A percentile compares a stretch with the other conserved stretches of the same genome.
Conservation (phyloP, 2,113 vertebrate species). For the Petrocephalus microphthalmus region DNA sequence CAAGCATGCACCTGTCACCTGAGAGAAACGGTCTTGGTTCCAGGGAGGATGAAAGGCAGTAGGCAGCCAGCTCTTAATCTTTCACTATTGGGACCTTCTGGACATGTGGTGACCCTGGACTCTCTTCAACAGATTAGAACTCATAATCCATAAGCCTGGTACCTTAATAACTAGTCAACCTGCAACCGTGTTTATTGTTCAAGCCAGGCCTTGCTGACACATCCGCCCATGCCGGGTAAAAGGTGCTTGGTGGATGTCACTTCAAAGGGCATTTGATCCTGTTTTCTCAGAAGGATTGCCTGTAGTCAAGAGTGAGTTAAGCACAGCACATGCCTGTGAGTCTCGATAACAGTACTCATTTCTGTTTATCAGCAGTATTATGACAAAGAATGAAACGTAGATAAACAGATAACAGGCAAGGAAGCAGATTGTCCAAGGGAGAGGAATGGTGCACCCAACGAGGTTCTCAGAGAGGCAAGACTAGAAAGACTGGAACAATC, state of each 20-base stretch:
- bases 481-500: background rate
- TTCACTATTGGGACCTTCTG: background rate
- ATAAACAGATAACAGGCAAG: background rate
- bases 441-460: background rate
- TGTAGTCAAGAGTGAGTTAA: background rate
- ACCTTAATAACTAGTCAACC: conserved; percentile 21
- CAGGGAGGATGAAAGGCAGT: background rate
- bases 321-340: background rate
- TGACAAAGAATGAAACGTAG: background rate
- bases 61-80: background rate
- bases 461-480: background rate
- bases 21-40: background rate
- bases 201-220: background rate
- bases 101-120: background rate
- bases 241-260: background rate
- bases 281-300: background rate
- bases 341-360: background rate
- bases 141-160: conserved; percentile 30
- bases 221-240: conserved; percentile 28
- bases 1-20: background rate
- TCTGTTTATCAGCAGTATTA: background rate
- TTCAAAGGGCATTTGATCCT: background rate
- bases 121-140: conserved; percentile 41
- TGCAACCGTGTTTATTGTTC: conserved; percentile 10
- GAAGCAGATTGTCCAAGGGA: background rate